These are phyloP conservation scores for Acheta domesticus DNA, from an alignment of 2,888 invertebrate species.

Conservation along the genomic window DNA sequence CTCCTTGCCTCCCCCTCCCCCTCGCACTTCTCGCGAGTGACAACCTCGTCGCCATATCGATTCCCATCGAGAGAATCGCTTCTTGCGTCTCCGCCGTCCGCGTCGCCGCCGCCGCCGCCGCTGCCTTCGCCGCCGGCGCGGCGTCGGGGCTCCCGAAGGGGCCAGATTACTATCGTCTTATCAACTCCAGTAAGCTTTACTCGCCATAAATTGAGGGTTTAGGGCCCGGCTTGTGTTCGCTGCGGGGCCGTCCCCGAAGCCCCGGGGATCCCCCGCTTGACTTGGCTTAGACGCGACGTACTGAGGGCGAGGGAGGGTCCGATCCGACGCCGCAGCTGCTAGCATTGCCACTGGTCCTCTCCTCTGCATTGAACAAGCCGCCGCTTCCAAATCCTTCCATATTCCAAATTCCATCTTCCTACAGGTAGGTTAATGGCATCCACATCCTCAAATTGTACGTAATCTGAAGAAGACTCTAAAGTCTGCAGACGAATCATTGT, in stretches of 20 bases:
- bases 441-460: too few species aligned
- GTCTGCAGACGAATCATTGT: too few species aligned
- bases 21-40: neutral
- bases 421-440: too few species aligned
- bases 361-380: too few species aligned
- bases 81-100: neutral
- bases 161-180: slow-evolving; percentile 18
- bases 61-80: too few species aligned
- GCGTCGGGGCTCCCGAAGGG: neutral
- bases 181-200: neutral
- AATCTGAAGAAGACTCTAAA: too few species aligned
- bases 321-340: too few species aligned
- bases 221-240: neutral
- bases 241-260: neutral
- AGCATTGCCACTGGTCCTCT: too few species aligned
- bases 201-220: slow-evolving; percentile 7
- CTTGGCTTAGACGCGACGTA: neutral
- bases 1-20: neutral
- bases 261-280: neutral
- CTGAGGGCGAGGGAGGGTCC: too few species aligned
- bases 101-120: neutral
- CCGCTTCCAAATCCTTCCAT: too few species aligned
- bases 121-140: too few species aligned
- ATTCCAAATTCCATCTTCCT: too few species aligned
- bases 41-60: neutral